These are phyloP conservation scores for Scylla paramamosain DNA, from an alignment of 1,140 invertebrate species.

Conservation along the genomic window DNA sequence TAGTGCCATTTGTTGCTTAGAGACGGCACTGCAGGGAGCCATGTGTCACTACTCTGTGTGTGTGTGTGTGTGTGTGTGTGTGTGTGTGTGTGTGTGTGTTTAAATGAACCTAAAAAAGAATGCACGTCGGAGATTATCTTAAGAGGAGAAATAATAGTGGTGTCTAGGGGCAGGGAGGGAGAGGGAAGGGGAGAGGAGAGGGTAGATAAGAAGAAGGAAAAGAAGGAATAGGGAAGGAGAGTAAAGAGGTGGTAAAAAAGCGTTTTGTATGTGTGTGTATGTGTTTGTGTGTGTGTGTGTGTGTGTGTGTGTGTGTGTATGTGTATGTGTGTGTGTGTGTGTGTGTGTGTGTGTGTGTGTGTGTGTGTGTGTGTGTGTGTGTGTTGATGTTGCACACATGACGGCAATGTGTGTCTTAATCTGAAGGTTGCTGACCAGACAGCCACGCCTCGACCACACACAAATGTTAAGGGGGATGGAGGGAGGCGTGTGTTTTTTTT, in stretches of 20 bases:
- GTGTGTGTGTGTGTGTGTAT: conserved; percentile 26
- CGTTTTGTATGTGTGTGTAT: conserved; percentile 25
- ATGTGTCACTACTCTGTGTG: not conserved
- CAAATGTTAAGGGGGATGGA: not conserved
- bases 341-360: no score
- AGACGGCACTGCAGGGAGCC: not conserved
- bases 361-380: no score
- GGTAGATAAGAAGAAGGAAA: no score
- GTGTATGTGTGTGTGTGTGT: not conserved
- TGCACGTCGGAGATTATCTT: no score
- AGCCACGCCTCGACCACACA: not conserved
- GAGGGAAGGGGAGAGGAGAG: no score
- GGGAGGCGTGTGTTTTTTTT: no score
- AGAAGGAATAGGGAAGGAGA: no score
- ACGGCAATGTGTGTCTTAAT: not conserved
- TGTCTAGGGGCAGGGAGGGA: no score
- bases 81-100: not conserved
- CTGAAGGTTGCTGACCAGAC: not conserved
- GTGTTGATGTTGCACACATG: no score
- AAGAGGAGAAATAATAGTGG: no score
- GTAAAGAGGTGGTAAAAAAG: no score
- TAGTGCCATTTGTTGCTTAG: not conserved
- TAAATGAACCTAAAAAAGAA: not conserved
- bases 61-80: not conserved
- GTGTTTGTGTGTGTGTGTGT: not conserved